A percentile compares a stretch with the other conserved stretches of the same genome.
phyloP scores from a whole-genome alignment of 2,113 vertebrate species.

The Ascaphus truei region DNA sequence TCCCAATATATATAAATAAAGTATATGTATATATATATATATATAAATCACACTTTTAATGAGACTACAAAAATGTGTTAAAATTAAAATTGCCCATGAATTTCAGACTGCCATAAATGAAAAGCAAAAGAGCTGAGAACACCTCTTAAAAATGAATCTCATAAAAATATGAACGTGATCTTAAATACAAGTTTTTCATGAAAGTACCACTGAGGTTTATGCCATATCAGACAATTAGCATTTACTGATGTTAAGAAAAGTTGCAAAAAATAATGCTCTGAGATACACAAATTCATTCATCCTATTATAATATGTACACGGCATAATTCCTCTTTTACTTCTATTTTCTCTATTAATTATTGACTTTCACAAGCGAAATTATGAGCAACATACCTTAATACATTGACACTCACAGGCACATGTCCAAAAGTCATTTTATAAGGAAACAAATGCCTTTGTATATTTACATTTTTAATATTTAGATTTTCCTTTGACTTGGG shows the following conservation, averaged over 20 bases:
- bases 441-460: no score
- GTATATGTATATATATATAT: neutral
- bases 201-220: neutral
- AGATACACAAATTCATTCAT: neutral
- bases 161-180: neutral
- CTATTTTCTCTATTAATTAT: neutral
- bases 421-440: no score
- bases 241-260: neutral
- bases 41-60: slow-evolving; percentile 12
- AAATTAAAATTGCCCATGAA: neutral
- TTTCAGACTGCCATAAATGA: neutral
- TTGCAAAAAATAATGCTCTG: neutral
- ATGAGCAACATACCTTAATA: neutral
- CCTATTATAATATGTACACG: neutral
- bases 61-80: neutral
- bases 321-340: neutral
- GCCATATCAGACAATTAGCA: neutral
- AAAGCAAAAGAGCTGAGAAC: neutral
- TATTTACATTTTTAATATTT: no score
- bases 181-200: neutral
- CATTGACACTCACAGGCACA: no score
- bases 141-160: neutral
- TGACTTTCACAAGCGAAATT: neutral
- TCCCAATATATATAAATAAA: no score
- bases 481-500: no score